Conservation (phyloP, 1,140 invertebrate genomes). For the Bombus waltoni region DNA sequence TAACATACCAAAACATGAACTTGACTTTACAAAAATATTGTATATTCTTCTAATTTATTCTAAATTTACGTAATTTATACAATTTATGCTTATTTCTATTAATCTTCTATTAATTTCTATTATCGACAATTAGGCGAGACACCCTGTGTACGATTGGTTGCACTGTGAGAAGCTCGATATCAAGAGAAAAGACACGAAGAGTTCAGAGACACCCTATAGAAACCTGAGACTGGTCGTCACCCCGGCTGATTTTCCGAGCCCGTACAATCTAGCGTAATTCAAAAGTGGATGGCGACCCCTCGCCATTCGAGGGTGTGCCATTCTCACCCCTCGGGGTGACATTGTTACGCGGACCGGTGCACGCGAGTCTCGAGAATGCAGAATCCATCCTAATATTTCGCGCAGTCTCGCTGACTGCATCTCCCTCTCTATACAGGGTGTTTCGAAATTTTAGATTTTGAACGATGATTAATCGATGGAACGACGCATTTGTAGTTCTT, state of each 20-base stretch:
- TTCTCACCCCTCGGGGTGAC: neutral
- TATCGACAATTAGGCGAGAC: too few species aligned
- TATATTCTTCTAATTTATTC: too few species aligned
- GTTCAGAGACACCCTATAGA: slow-evolving; percentile 1
- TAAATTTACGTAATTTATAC: too few species aligned
- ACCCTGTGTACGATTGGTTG: too few species aligned
- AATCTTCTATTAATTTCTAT: too few species aligned
- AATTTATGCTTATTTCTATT: too few species aligned
- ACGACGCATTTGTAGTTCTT: too few species aligned
- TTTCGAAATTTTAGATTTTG: neutral
- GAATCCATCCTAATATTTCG: slow-evolving; percentile 7
- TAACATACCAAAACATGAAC: too few species aligned
- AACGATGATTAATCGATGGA: too few species aligned
- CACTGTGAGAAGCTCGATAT: neutral
- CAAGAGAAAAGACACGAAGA: too few species aligned
- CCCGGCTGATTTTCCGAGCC: slow-evolving; percentile 10
- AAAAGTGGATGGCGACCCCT: slow-evolving; percentile 17
- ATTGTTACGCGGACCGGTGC: slow-evolving; percentile 6
- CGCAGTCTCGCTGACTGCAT: neutral
- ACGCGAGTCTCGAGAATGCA: slow-evolving; percentile 11
- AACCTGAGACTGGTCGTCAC: neutral
- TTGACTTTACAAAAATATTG: too few species aligned
- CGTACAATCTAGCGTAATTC: slow-evolving; percentile 36
- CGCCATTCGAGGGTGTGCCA: slow-evolving; percentile 3
- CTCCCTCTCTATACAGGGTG: neutral